Base-by-base conservation (phyloP, 2,888 invertebrate genomes). In the Noctua comes region DNA sequence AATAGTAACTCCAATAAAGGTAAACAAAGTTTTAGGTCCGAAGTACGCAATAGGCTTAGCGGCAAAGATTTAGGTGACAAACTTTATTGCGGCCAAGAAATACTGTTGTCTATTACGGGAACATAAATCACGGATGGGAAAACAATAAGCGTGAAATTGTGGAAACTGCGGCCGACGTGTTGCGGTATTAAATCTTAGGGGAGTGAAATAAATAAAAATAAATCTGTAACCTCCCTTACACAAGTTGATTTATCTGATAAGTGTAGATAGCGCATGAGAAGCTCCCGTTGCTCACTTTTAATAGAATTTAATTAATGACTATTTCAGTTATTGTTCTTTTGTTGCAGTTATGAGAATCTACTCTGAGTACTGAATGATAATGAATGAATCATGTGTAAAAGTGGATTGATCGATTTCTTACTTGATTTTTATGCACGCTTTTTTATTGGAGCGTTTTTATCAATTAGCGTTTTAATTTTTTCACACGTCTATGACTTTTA, bases 81-180 rank as follows among this genome's bases (percentile, higher is more conserved):
- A 96, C 91, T 96, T 95, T 97, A 97, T 97, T 97, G 95, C 96
- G 94, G 90, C 94, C 95, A 93, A 95, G 95, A 95, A 95, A 96
- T 96, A 96, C 94, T 93, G 95, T 94, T 93, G 94, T 95, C 96
- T 95, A 97, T 96, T 97, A 96, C 95, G 91, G 89, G 93, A 88
- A 91, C 95, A 94, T 97, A 97, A 97, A 97, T 97, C 97, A 96
- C 93, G 96, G 97, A 97, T 96, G 96, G 96, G 96, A 96, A 97
- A 97, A 97, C 97, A 97, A 97, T 97, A 96, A 96, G 97, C 97
- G 97, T 96, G 97, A 97, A 97, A 97, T 97, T 96, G 97, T 97
- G 97, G 96, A 97, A 97, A 96, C 96, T 96, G 96, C 89, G 95
- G 93, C 90, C 94, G 95, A 94, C 95, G 94, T 95, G 94, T 96